Evolutionary conservation across 2,113 vertebrate species (phyloP), one percentile per base, ranked within the genome.

Genomic region (Dipodomys stephensi): DNA sequence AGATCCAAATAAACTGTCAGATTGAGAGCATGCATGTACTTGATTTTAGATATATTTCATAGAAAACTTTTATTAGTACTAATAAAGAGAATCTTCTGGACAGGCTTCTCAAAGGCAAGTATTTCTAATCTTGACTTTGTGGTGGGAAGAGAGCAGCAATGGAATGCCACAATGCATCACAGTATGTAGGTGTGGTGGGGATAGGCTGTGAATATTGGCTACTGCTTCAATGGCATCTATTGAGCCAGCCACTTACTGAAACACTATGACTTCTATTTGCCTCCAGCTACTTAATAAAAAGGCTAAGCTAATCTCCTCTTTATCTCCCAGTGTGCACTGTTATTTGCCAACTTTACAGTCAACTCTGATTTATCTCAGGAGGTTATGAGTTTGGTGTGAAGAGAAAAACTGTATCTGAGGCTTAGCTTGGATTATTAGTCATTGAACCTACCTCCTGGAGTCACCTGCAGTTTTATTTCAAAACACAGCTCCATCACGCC

Each of bases 221-320:
- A 4, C 9, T 32, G 4, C 2, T 79, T n/a, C 46, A 82, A 3
- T 16, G 67, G 53, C 9, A 65, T 92, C 28, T 84, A 10, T 69
- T 65, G 83, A 92, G 80, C 30, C 77, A 74, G 57, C 32, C 83
- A 94, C 32, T 62, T 86, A 83, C 49, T 92, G n/a, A 95, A 95
- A 92, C 53, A 71, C 73, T 91, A 83, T 94, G 88, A 92, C 91
- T 89, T 96, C 0, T 0, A 92, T 98, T 96, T 94, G 78, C 96
- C 28, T 6, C 84, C 16, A 96, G 91, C 74, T 74, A 78, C 93
- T 96, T 96, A 97, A 98, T 97, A 93, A 96, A 97, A 93, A 95
- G 87, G 2, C 81, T 96, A 94, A 94, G 67, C 11, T 97, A 96
- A 95, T 97, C 92, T 95, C 39, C 44, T 94, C 76, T 95, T 96